Base-by-base conservation (phyloP, 92 coral and sea anemone genomes). In the Epizoanthus illoricatus region DNA sequence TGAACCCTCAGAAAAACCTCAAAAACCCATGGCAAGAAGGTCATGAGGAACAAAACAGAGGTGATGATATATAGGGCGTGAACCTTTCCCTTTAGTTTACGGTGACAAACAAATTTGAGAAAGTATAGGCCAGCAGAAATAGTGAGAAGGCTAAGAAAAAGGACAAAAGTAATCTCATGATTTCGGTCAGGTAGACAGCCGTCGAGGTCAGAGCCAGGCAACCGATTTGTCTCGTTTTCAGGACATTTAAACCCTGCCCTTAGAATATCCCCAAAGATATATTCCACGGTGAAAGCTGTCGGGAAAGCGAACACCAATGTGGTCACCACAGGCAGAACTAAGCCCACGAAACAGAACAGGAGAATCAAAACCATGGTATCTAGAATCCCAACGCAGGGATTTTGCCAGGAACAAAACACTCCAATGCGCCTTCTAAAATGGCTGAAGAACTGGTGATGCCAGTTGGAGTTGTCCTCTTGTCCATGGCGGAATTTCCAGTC, bases 401-500 rank as follows among this genome's bases (percentile, higher is more conserved):
- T 88, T 33, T 62, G 63, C 90, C 94, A 91, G 73, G 84, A 81
- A 52, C 92, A 86, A 54, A 88, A 76, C 39, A 82, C 84, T 2
- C 90, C 90, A 54, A 89, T 83, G 71, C 88, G 82, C n/a, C 73
- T 88, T 67, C 94, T 81, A 83, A 88, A 71, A 76, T 88, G 75
- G 18, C 79, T 85, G 62, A 85, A 91, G 73, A 88, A 91, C 72
- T 82, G 33, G 20, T 88, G 61, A 60, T 91, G 92, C 94, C 94
- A 91, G 12, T 55, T 43, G 0, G 88, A 80, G 39, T 83, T 72
- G 80, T 91, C 94, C 21, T 43, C 56, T 39, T 84, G 87, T 13
- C 85, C 89, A 71, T 88, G 89, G 66, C 87, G 65, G 72, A 61
- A 88, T 68, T 91, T 91, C 94, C 94, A 91, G 62, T 88, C 92